phyloP scores from a whole-genome alignment of 2,113 vertebrate species.

The Melanotaenia duboulayi region DNA sequence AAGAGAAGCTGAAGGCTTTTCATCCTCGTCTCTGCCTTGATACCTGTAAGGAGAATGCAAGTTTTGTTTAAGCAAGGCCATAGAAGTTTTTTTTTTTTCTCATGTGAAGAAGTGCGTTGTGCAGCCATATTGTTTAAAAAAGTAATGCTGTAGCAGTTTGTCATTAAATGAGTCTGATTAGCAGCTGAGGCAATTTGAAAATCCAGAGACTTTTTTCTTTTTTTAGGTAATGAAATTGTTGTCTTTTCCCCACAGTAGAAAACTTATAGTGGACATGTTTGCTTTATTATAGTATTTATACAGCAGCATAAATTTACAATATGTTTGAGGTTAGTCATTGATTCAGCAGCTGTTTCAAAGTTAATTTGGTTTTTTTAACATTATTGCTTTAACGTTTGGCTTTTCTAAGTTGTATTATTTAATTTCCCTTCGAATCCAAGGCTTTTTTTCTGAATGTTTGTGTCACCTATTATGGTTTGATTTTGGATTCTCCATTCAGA shows the following conservation, averaged over 20 bases:
- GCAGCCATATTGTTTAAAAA: constrained; percentile 58
- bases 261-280: constrained; percentile 63
- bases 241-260: constrained; percentile 50
- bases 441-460: constrained; percentile 55
- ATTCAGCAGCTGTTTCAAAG: constrained; percentile 37
- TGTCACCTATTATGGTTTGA: constrained; percentile 54
- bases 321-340: neutral
- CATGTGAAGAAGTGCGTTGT: constrained; percentile 61
- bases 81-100: constrained; percentile 40
- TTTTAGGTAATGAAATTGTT: constrained; percentile 59
- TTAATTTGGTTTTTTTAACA: constrained; percentile 41
- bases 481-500: constrained; percentile 38
- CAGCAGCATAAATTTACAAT: neutral
- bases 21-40: constrained; percentile 68
- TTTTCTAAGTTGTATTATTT: constrained; percentile 47
- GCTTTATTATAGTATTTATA: constrained; percentile 36
- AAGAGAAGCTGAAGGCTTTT: constrained; percentile 36
- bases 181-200: constrained; percentile 67
- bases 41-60: constrained; percentile 59
- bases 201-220: constrained; percentile 72
- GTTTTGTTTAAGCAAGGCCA: constrained; percentile 56
- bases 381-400: constrained; percentile 34
- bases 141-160: constrained; percentile 48
- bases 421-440: constrained; percentile 48
- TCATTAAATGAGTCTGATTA: constrained; percentile 66